Base-by-base conservation (phyloP, 1,140 invertebrate species). In the Anagrus nilaparvatae region DNA sequence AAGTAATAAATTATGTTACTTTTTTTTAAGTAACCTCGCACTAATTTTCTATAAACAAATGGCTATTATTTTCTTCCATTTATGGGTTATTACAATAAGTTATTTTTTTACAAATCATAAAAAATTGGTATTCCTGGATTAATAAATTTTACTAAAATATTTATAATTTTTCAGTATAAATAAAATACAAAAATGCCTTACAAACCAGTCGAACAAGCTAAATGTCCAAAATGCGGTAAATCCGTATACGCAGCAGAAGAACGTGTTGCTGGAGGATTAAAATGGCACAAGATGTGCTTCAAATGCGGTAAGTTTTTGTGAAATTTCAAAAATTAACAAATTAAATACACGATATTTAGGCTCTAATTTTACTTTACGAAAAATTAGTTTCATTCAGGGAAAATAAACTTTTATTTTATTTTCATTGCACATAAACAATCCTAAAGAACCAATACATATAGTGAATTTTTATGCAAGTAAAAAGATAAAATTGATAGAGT, bases 221-320 rank as follows among this genome's bases (percentile, higher is more conserved):
- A 96, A 72, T 99, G 96, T 79, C 94, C 94, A 48, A 94, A 95
- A 72, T 99, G 96, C 78, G 81, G 82, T 62, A 97, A 97, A 75
- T 89, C 92, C 44, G 96, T 99, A 30, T 99, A 99, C 69, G 93
- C 94, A 51, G 96, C 96, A 40, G 96, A 99, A 71, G 94, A 98
- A 70, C 83, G 90, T 59, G 81, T 96, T 52, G 95, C 94, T 52
- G 95, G 90, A 59, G 94, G 94, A 59, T 82, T 89, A 61, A 97
- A 97, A 78, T 98, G 83, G 84, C 94, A 99, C 82, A 97, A 97
- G 73, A 84, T 83, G 70, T 99, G 95, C 79, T 97, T 98, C 78
- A 98, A 97, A 74, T 98, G 95, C 73, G 89, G 94, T 97, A 75
- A 83, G 82, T 79, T 55, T 45, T 6, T 43, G 33, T 17, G 9